These are phyloP conservation scores for Cloeon dipterum DNA, from an alignment of 2,888 invertebrate genomes.

Conservation along the genomic window DNA sequence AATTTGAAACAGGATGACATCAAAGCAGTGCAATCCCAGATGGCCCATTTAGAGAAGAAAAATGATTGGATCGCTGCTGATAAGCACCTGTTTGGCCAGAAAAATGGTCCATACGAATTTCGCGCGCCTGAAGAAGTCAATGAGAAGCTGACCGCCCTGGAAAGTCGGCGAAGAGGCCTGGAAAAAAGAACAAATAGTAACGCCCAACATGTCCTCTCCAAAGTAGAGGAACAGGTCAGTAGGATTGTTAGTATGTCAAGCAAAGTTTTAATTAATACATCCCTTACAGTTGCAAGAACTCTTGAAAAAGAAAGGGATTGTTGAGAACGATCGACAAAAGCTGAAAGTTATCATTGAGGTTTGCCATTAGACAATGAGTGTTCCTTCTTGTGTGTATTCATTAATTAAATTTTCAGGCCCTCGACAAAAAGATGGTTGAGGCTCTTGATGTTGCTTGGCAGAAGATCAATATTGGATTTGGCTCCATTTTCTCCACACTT, in stretches of 20 bases:
- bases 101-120: slow-evolving; percentile 44
- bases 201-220: slow-evolving; percentile 66
- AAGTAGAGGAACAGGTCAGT: slow-evolving; percentile 59
- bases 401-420: slow-evolving; percentile 15
- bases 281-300: slow-evolving; percentile 46
- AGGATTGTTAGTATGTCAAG: no score
- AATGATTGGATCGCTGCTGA: slow-evolving; percentile 60
- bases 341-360: slow-evolving; percentile 55
- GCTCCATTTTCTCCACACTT: slow-evolving; percentile 76
- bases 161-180: slow-evolving; percentile 37
- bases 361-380: slow-evolving; percentile 26
- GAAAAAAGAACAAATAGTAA: slow-evolving; percentile 51
- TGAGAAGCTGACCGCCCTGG: slow-evolving; percentile 39
- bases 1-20: not conserved
- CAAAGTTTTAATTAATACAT: no score
- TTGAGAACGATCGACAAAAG: slow-evolving; percentile 49
- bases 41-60: slow-evolving; percentile 19
- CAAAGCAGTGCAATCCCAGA: slow-evolving; percentile 5
- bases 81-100: slow-evolving; percentile 47
- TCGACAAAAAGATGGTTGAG: slow-evolving; percentile 29
- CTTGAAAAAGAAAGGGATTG: slow-evolving; percentile 42
- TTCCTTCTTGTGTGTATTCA: not conserved
- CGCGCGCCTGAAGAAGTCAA: slow-evolving; percentile 34
- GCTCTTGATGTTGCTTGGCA: slow-evolving; percentile 23
- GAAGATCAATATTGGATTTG: slow-evolving; percentile 76